A percentile compares a stretch with the other conserved stretches of the same genome.
Evolutionary conservation across 2,113 vertebrate genomes (phyloP).

Genomic region (Cathartes aura): DNA sequence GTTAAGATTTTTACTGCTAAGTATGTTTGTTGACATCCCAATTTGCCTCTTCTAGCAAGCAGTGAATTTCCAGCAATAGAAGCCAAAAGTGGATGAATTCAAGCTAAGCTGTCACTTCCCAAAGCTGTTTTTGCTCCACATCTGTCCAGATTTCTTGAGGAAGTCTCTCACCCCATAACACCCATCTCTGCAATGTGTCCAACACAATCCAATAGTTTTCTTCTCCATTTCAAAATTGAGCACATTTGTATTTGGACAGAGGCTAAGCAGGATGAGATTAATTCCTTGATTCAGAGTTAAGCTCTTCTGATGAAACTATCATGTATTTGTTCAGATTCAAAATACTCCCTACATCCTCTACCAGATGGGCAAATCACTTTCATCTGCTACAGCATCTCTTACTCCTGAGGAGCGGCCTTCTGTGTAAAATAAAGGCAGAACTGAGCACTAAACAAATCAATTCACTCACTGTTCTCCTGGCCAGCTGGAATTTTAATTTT

Average conservation of each 20-base stretch:
- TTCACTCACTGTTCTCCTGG: neutral
- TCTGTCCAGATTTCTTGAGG: neutral
- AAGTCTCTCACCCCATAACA: neutral
- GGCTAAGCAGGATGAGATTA: neutral
- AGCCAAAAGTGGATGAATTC: neutral
- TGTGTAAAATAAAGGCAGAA: neutral
- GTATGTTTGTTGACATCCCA: conserved; percentile 14
- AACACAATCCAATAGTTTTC: neutral
- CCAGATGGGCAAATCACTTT: neutral
- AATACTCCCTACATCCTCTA: neutral
- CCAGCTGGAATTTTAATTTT: neutral
- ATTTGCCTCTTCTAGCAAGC: neutral
- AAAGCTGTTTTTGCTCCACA: neutral
- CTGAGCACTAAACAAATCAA: neutral
- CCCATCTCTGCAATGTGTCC: neutral
- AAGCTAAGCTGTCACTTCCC: neutral
- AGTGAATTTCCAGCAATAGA: conserved; percentile 28
- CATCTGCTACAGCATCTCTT: neutral
- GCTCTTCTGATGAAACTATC: neutral
- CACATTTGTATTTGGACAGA: neutral
- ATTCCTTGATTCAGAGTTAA: neutral
- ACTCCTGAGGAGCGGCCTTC: neutral
- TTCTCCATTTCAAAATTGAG: neutral
- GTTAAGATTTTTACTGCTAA: conserved; percentile 12
- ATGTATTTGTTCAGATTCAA: neutral